Conservation (phyloP, 2,113 vertebrate species). For the Apteryx mantelli region DNA sequence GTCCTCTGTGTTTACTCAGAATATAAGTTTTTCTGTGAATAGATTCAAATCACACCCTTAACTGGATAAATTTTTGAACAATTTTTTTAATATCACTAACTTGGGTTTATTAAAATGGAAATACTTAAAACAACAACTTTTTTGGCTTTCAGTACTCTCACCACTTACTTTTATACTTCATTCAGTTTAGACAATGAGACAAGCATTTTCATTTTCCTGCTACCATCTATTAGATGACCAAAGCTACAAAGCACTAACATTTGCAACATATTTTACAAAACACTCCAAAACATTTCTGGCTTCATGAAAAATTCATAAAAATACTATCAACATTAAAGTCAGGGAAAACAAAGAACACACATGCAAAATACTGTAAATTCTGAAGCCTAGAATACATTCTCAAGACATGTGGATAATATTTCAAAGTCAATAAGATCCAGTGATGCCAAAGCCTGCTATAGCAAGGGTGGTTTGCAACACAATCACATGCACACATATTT, state of each 20-base stretch:
- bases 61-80: background rate
- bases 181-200: background rate
- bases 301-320: background rate
- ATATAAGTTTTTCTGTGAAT: background rate
- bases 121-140: background rate
- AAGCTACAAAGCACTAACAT: background rate
- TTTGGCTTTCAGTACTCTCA: background rate
- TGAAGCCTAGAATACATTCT: background rate
- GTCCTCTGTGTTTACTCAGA: background rate
- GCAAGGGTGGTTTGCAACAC: background rate
- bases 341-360: background rate
- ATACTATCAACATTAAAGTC: background rate
- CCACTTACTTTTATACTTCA: background rate
- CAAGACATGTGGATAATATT: background rate
- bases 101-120: background rate
- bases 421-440: background rate
- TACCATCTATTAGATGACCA: background rate
- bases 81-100: background rate
- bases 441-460: background rate
- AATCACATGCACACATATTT: accelerated
- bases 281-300: background rate
- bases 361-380: background rate
- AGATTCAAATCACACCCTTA: background rate
- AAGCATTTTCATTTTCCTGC: background rate
- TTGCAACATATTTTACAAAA: background rate